A percentile compares a stretch with the other conserved stretches of the same genome.
These are phyloP conservation scores for Atta colombica DNA, from an alignment of 1,140 invertebrate species.

Conservation along the genomic window DNA sequence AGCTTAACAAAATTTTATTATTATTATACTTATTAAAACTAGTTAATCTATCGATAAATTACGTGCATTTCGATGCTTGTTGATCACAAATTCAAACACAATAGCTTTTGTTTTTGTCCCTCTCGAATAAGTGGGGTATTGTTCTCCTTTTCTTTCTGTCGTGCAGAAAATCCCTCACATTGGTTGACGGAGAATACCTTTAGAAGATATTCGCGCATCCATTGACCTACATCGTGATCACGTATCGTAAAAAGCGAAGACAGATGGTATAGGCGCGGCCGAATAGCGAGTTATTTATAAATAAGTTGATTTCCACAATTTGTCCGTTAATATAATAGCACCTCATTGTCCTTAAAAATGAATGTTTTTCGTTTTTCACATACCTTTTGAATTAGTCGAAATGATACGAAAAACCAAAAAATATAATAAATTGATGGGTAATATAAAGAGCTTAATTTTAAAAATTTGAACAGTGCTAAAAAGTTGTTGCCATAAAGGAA, in stretches of 20 bases:
- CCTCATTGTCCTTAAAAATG: not conserved
- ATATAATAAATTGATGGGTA: not conserved
- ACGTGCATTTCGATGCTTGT: constrained; percentile 11
- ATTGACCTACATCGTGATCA: constrained; percentile 72
- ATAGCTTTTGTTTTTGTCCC: constrained; percentile 46
- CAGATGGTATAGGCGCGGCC: constrained; percentile 26
- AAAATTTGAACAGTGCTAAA: constrained; percentile 49
- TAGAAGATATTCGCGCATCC: constrained; percentile 70
- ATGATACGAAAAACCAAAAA: not conserved
- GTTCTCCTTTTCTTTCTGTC: constrained; percentile 44
- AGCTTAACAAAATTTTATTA: not conserved
- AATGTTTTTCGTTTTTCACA: not conserved
- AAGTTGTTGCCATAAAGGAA: constrained; percentile 45
- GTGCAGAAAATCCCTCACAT: constrained; percentile 62
- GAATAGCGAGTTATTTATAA: constrained; percentile 65
- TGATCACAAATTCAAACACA: constrained; percentile 15
- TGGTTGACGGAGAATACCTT: constrained; percentile 62
- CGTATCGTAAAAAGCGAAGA: constrained; percentile 50
- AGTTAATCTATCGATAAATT: constrained; percentile 19
- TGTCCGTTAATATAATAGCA: not conserved
- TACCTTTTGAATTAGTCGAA: constrained; percentile 7
- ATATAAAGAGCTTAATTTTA: constrained; percentile 11
- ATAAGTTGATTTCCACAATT: constrained; percentile 61
- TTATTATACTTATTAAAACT: not conserved
- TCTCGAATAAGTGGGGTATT: constrained; percentile 46